Percentiles rank a stretch among this genome's conserved stretches.
Conservation (phyloP, 2,797 vertebrate species). For the Enteromius argenteus region DNA sequence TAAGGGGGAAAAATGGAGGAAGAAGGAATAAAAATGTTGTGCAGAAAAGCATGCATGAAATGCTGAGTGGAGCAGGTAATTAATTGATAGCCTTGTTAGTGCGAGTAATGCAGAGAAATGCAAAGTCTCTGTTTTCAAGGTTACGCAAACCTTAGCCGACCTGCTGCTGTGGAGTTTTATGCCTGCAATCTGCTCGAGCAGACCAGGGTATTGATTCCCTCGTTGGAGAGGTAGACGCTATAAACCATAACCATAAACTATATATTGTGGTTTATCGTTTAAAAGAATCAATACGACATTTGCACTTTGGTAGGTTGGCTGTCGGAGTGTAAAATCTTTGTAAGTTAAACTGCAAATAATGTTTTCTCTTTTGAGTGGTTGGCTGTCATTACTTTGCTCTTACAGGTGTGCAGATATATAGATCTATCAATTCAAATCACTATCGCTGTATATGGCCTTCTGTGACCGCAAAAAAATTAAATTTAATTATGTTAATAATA, state of each 20-base stretch:
- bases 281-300: constrained; percentile 40
- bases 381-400: not conserved
- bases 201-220: constrained; percentile 49
- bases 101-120: constrained; percentile 7
- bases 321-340: constrained; percentile 20
- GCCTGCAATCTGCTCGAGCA: constrained; percentile 40
- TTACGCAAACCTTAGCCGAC: constrained; percentile 29
- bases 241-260: constrained; percentile 42
- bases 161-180: constrained; percentile 37
- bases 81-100: constrained; percentile 35
- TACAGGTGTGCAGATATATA: too few relatives aligned
- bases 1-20: not conserved
- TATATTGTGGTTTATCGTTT: constrained; percentile 35
- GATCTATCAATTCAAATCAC: too few relatives aligned
- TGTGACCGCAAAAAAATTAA: not conserved
- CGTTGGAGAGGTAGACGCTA: constrained; percentile 19
- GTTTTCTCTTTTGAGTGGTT: not conserved
- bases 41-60: not conserved
- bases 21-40: not conserved
- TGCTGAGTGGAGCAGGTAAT: constrained; percentile 10
- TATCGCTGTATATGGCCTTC: not conserved
- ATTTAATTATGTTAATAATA: not conserved
- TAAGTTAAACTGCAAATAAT: constrained; percentile 10
- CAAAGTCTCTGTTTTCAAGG: constrained; percentile 19
- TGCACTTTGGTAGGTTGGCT: constrained; percentile 30